Conservation (phyloP, 2,797 vertebrate species). For the Chanos chanos region DNA sequence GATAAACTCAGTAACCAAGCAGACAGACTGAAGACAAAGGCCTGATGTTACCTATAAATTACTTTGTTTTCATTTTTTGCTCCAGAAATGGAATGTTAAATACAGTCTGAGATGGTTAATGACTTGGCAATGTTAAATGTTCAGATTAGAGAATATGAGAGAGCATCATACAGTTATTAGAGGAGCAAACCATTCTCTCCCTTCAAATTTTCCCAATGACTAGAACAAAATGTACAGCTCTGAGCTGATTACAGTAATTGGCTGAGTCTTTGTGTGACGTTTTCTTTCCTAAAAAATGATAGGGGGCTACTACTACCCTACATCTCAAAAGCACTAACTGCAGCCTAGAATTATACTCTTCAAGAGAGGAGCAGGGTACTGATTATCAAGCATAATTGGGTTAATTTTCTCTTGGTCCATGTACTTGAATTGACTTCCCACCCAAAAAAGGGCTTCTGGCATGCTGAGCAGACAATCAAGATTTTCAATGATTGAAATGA, state of each 20-base stretch:
- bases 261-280: constrained; percentile 38
- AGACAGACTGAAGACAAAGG: no score
- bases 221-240: constrained; percentile 20
- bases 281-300: constrained; percentile 39
- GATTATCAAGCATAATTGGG: constrained; percentile 57
- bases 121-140: no score
- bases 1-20: no score
- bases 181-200: neutral
- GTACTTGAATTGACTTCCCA: constrained; percentile 44
- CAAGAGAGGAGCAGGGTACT: constrained; percentile 41
- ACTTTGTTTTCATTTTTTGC: neutral
- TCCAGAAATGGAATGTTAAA: neutral
- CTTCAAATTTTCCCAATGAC: constrained; percentile 17
- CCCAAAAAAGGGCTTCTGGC: constrained; percentile 36
- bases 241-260: constrained; percentile 49
- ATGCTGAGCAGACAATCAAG: constrained; percentile 8
- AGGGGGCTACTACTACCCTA: constrained; percentile 34
- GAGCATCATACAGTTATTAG: constrained; percentile 18
- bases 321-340: constrained; percentile 36
- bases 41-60: no score
- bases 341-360: constrained; percentile 47
- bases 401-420: constrained; percentile 50
- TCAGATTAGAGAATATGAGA: neutral
- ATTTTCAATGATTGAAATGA: neutral
- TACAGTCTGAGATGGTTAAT: no score